phyloP scores from a whole-genome alignment of 2,888 invertebrate genomes.

The Hydroisotoma schaefferi region DNA sequence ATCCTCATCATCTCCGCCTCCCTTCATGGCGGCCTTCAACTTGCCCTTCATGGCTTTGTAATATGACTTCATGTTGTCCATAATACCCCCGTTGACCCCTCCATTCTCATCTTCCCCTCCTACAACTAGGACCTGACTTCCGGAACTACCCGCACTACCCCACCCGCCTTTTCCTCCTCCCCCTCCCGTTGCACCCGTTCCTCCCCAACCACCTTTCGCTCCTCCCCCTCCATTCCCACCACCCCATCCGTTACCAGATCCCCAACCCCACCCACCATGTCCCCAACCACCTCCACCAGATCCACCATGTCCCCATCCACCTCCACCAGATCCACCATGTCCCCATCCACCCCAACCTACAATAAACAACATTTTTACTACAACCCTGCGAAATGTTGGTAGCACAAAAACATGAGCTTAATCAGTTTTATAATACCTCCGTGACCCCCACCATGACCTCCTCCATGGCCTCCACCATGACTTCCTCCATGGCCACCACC shows the following conservation, averaged over 20 bases:
- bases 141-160: background rate
- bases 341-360: slow-evolving; percentile 5
- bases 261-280: background rate
- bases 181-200: background rate
- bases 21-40: background rate
- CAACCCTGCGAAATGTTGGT: no score
- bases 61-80: background rate
- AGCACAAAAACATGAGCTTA: no score
- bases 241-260: background rate
- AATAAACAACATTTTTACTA: no score
- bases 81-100: background rate
- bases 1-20: slow-evolving; percentile 4
- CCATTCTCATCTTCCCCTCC: slow-evolving; percentile 1
- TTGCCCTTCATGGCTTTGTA: background rate
- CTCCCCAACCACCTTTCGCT: slow-evolving; percentile 9
- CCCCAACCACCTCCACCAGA: slow-evolving; percentile 6
- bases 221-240: slow-evolving; percentile 6
- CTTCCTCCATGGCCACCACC: background rate
- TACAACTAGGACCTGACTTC: slow-evolving; percentile 1
- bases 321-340: background rate
- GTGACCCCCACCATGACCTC: no score
- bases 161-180: slow-evolving; percentile 5
- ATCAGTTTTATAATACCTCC: no score
- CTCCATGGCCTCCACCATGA: background rate
- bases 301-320: background rate